Percentiles rank a stretch among this genome's conserved stretches.
Evolutionary conservation across 2,113 vertebrate species (phyloP).

Genomic region (Callocephalon fimbriatum): DNA sequence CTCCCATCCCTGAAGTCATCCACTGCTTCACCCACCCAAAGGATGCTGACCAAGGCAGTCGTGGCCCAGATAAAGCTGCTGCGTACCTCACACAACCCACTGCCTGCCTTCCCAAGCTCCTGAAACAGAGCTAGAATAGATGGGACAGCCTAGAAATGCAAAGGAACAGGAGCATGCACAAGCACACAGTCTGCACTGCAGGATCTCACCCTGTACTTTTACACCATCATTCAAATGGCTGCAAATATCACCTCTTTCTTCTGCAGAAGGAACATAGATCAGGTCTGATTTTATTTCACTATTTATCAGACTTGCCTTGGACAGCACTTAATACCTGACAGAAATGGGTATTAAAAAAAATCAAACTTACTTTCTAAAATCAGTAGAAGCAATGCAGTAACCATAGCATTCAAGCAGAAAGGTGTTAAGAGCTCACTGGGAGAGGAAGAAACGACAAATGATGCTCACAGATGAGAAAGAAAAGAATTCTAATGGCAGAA

Average conservation of each 20-base stretch:
- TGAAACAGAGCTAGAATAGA: background rate
- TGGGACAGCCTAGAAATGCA: background rate
- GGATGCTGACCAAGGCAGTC: background rate
- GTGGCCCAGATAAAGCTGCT: background rate
- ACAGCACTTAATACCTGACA: background rate
- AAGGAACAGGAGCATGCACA: background rate
- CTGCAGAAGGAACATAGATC: background rate
- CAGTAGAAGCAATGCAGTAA: background rate
- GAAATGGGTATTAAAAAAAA: background rate
- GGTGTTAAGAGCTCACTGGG: background rate
- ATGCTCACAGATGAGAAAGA: background rate
- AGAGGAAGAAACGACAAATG: background rate
- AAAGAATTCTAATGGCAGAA: background rate
- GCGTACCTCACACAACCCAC: fast-evolving
- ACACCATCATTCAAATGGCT: background rate
- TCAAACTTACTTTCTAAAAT: background rate
- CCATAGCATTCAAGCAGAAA: background rate
- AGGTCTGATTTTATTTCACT: background rate
- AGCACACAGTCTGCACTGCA: fast-evolving
- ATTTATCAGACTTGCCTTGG: background rate
- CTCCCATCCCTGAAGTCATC: background rate
- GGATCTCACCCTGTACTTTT: background rate
- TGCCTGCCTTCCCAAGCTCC: background rate
- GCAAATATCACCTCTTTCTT: background rate
- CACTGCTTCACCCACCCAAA: background rate